These are phyloP conservation scores for Bhutanitis thaidina DNA, from an alignment of 2,888 invertebrate genomes.

Conservation along the genomic window DNA sequence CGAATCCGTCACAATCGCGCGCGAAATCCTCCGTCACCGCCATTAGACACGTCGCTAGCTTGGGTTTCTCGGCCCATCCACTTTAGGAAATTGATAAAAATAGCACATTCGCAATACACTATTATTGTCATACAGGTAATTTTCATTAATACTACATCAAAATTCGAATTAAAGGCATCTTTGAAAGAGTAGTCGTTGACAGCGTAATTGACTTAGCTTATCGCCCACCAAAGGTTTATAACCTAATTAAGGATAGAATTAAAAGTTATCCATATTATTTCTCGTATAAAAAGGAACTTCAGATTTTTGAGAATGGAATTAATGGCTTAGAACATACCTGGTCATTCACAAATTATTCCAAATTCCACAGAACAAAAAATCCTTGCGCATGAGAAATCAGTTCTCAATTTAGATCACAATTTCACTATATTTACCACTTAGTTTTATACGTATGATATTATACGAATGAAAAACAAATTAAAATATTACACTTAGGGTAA, in stretches of 20 bases:
- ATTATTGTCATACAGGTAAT: conserved; percentile 39
- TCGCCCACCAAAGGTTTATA: conserved; percentile 70
- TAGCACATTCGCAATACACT: conserved; percentile 52
- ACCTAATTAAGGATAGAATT: conserved; percentile 61
- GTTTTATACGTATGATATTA: conserved; percentile 37
- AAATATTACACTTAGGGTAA: conserved; percentile 27
- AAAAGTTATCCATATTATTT: conserved; percentile 29
- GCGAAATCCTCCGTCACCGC: conserved; percentile 78
- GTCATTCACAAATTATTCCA: conserved; percentile 71
- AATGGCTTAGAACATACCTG: conserved; percentile 56
- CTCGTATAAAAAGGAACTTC: conserved; percentile 26
- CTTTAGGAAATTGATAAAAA: conserved; percentile 76
- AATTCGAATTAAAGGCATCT: conserved; percentile 34
- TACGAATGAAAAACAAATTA: conserved; percentile 20
- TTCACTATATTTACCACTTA: conserved; percentile 36
- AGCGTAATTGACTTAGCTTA: conserved; percentile 69
- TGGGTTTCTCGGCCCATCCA: conserved; percentile 71
- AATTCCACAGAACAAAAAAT: conserved; percentile 58
- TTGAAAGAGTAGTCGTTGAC: conserved; percentile 47
- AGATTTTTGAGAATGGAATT: conserved; percentile 37
- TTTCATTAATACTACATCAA: conserved; percentile 35
- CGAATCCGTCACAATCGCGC: conserved; percentile 79
- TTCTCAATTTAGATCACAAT: conserved; percentile 39
- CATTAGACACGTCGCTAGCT: conserved; percentile 80
- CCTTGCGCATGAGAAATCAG: conserved; percentile 48